Evolutionary conservation across 2,888 invertebrate species (phyloP).

Genomic region (Teleiodes luculella): DNA sequence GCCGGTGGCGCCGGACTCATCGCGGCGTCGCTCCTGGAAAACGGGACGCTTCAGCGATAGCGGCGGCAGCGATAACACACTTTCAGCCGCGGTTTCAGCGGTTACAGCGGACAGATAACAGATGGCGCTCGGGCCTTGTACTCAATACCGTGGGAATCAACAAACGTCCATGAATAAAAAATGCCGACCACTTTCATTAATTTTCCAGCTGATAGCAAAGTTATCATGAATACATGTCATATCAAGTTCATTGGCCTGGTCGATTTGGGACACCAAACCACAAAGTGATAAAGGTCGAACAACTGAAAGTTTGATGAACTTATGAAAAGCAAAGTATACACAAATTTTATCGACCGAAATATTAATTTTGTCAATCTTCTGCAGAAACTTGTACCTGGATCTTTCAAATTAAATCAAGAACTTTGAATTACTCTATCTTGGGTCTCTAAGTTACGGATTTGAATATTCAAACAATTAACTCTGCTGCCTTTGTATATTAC

Average conservation of each 20-base stretch:
- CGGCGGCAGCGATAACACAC: no score
- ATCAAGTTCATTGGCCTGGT: background rate
- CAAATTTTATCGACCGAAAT: no score
- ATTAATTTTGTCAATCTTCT: no score
- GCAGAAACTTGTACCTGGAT: no score
- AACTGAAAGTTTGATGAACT: background rate
- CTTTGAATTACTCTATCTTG: no score
- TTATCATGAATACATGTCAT: background rate
- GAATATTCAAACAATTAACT: no score
- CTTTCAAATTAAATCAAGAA: no score
- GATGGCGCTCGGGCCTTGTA: constrained; percentile 49
- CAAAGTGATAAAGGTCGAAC: background rate
- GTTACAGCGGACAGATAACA: constrained; percentile 56
- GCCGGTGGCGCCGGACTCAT: constrained; percentile 71
- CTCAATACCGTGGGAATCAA: background rate
- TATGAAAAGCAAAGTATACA: no score
- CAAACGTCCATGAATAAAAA: background rate
- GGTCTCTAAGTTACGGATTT: no score
- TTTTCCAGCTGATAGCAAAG: background rate
- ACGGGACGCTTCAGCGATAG: constrained; percentile 59
- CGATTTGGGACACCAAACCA: background rate
- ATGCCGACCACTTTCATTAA: background rate
- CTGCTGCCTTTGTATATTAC: no score
- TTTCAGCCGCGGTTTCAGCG: constrained; percentile 32
- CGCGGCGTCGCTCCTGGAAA: constrained; percentile 74